phyloP scores from a whole-genome alignment of 2,797 vertebrate species.

The Mormyrops boulengeri region DNA sequence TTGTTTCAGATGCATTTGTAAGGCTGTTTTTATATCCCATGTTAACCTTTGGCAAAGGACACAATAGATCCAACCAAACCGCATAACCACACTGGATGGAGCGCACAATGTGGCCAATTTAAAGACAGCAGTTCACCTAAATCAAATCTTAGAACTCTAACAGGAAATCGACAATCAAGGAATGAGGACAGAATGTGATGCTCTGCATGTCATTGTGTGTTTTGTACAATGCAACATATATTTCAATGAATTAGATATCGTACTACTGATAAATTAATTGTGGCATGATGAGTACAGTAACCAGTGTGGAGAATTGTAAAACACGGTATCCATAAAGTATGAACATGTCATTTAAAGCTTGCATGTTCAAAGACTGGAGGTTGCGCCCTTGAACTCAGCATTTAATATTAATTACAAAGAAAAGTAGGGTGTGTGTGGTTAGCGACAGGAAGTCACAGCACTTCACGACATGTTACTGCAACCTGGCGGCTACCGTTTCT shows the following conservation, averaged over 20 bases:
- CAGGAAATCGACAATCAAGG: background rate
- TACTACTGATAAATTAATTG: background rate
- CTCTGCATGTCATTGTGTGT: background rate
- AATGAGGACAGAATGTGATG: background rate
- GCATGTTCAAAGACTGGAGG: background rate
- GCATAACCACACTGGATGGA: background rate
- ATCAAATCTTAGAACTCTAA: background rate
- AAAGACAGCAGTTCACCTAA: background rate
- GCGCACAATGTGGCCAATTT: background rate
- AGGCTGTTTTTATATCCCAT: background rate
- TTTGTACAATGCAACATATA: background rate
- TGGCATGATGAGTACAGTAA: background rate
- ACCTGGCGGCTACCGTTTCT: background rate
- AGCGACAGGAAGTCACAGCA: background rate
- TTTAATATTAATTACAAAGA: background rate
- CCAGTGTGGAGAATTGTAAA: background rate
- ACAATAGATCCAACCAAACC: background rate
- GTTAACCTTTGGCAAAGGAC: background rate
- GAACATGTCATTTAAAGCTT: background rate
- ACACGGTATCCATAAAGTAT: background rate
- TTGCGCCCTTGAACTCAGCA: background rate
- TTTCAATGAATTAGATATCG: background rate
- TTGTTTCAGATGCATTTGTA: background rate
- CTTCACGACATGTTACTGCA: background rate
- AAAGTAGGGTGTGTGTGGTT: background rate